Evolutionary conservation across 2,797 vertebrate species (phyloP), one percentile per base, ranked within the genome.

Genomic region (Enteromius trimaculatus): DNA sequence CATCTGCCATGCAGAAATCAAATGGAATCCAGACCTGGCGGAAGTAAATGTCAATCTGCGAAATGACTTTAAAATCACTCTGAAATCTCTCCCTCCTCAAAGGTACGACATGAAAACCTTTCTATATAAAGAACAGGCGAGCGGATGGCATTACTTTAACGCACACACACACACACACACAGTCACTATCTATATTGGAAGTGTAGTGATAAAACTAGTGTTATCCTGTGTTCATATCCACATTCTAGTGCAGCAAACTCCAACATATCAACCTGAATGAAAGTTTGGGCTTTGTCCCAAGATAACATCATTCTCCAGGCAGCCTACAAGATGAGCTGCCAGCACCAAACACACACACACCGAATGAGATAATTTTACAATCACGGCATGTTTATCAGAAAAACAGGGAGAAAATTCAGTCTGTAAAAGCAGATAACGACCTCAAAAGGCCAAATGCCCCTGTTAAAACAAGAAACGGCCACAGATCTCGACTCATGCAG

Each of bases 371-470:
- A 19, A 71, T 83, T 76, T 55, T 68, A 39, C 70, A 82, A 85
- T 79, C 80, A 72, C 10, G 62, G 49, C 21, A 17, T 74, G 84
- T 83, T 87, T 81, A 83, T 87, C 81, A 78, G 42, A 53, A 19
- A 74, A 70, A 60, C 77, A 34, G n/a, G 21, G 29, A 62, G 58
- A 62, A 23, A 37, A 71, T 68, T 49, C 31, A 55, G 74, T 81
- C 81, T 55, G 84, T 78, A 55, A 74, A 66, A 80, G 21, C 58
- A 86, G 77, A 85, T 85, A 77, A 81, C 77, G 55, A 62, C 72
- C 47, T 83, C 31, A 80, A 31, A 81, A 76, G 85, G 65, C 78
- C 65, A 77, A 86, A 78, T 47, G 78, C 26, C 44, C 13, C 64
- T 47, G 68, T 66, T 78, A 81, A 84, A 71, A 85, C 72, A 83